Percentiles rank a stretch among this genome's conserved stretches.
These are phyloP conservation scores for Heliconius himera DNA, from an alignment of 1,140 invertebrate genomes.

Conservation along the genomic window DNA sequence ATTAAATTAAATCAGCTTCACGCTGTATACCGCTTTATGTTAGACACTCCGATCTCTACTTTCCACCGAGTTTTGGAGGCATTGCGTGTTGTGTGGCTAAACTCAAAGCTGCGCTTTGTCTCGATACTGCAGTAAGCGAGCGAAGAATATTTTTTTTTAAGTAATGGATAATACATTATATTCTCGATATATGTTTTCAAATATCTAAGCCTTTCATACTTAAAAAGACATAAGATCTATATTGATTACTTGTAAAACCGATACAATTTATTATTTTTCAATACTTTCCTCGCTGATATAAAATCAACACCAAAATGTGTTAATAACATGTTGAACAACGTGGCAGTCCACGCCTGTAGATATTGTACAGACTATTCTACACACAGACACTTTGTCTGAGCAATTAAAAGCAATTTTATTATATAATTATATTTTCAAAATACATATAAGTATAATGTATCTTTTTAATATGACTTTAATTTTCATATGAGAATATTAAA, in stretches of 20 bases:
- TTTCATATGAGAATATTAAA: no score
- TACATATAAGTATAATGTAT: no score
- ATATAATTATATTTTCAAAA: neutral
- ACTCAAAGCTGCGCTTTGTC: no score
- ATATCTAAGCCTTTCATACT: neutral
- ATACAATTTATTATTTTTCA: neutral
- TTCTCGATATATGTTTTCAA: neutral
- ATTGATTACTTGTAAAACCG: neutral
- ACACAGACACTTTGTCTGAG: neutral
- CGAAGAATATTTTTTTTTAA: no score
- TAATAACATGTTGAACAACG: conserved; percentile 21
- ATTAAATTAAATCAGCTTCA: no score
- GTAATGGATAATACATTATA: no score
- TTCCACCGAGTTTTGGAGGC: no score
- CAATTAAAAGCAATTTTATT: neutral
- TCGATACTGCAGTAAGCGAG: no score
- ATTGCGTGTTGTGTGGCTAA: no score
- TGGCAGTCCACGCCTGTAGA: conserved; percentile 18
- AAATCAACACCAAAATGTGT: neutral
- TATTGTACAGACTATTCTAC: neutral
- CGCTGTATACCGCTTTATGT: no score
- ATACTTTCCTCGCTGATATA: neutral
- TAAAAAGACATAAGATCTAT: neutral
- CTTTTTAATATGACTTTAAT: no score
- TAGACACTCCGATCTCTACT: no score